Percentiles rank a stretch among this genome's conserved stretches.
Conservation (phyloP, 2,797 vertebrate genomes). For the Hapalemur alaotrensis region DNA sequence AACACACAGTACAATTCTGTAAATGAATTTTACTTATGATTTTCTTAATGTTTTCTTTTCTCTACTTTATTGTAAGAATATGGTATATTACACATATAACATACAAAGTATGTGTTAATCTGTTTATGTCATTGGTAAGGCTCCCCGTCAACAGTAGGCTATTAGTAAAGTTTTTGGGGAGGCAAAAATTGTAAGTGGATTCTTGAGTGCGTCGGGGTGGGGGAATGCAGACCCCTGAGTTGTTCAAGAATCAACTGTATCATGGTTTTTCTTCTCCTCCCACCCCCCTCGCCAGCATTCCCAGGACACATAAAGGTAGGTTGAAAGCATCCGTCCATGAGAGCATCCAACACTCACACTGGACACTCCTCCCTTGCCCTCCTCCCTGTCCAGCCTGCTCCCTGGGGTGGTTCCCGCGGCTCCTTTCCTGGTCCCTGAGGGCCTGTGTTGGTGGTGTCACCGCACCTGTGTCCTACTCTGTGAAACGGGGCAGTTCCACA, state of each 20-base stretch:
- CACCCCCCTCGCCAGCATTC: accelerated
- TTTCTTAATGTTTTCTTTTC: neutral
- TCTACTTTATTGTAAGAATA: neutral
- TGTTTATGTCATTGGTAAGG: neutral
- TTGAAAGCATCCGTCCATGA: too few relatives aligned
- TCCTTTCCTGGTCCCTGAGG: neutral
- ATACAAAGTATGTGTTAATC: neutral
- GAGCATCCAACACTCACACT: neutral
- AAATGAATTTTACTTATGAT: neutral
- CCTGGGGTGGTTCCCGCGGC: accelerated
- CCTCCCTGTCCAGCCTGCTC: accelerated
- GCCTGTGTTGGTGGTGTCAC: neutral
- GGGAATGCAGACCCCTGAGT: neutral
- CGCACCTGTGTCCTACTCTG: neutral
- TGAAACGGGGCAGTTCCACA: accelerated
- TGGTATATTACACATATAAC: neutral
- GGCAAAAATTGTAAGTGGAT: neutral
- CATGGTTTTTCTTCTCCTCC: neutral
- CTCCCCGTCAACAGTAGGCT: neutral
- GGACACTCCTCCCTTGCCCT: neutral
- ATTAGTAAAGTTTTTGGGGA: neutral
- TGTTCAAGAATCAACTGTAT: neutral
- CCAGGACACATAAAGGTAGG: accelerated
- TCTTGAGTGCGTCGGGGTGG: too few relatives aligned
- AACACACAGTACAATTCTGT: neutral